phyloP scores from a whole-genome alignment of 2,797 vertebrate species.

The Ctenochaetus hawaiiensis region DNA sequence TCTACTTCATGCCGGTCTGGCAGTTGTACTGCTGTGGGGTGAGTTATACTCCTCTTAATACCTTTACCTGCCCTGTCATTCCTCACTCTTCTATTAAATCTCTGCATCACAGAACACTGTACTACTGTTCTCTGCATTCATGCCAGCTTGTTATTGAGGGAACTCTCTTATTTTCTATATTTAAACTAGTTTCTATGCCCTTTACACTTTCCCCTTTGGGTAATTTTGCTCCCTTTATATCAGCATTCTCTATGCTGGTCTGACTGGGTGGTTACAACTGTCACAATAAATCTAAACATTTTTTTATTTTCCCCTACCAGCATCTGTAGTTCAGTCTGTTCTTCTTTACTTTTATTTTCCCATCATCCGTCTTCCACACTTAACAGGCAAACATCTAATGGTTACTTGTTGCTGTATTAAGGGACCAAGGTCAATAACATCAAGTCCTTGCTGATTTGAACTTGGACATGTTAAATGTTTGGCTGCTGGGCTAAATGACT shows the following conservation, averaged over 20 bases:
- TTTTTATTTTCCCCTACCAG: slow-evolving; percentile 17
- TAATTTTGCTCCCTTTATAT: not conserved
- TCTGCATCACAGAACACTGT: slow-evolving; percentile 3
- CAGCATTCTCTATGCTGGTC: not conserved
- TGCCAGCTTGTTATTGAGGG: not conserved
- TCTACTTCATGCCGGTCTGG: slow-evolving; percentile 77
- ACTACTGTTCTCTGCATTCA: slow-evolving; percentile 10
- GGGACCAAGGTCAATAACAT: slow-evolving; percentile 47
- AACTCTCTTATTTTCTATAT: slow-evolving; percentile 1
- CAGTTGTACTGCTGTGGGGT: slow-evolving; percentile 82
- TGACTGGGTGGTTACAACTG: slow-evolving; percentile 10
- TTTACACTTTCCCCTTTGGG: slow-evolving; percentile 2
- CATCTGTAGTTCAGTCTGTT: slow-evolving; percentile 11
- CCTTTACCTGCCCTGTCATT: slow-evolving; percentile 42
- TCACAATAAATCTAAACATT: slow-evolving; percentile 29
- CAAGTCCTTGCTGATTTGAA: slow-evolving; percentile 22
- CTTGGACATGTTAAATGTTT: slow-evolving; percentile 14
- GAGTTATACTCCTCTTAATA: slow-evolving; percentile 68
- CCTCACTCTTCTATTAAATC: slow-evolving; percentile 6
- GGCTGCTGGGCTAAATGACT: slow-evolving; percentile 9
- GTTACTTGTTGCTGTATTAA: slow-evolving; percentile 51
- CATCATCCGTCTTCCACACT: slow-evolving; percentile 9
- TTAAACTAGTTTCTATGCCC: slow-evolving; percentile 16
- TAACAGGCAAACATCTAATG: slow-evolving; percentile 16
- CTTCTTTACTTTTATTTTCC: slow-evolving; percentile 8